These are phyloP conservation scores for Microcebus tavaratra DNA, from an alignment of 2,113 vertebrate genomes.

Conservation along the genomic window DNA sequence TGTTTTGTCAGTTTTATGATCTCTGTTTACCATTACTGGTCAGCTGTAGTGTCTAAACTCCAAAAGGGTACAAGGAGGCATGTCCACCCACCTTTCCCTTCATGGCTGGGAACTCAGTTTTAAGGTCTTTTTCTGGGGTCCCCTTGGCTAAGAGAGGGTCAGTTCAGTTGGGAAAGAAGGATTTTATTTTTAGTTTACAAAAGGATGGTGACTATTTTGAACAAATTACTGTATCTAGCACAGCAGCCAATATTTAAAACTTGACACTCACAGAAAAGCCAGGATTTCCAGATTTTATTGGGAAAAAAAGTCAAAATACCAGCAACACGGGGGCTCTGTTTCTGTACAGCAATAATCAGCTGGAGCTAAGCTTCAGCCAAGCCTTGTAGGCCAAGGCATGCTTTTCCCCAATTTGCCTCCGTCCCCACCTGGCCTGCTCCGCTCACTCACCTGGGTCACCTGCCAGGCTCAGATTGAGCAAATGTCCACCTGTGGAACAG, in stretches of 20 bases:
- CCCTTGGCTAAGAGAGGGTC: too few relatives aligned
- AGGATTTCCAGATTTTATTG: neutral
- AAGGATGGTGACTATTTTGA: neutral
- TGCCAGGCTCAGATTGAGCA: neutral
- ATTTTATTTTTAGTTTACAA: too few relatives aligned
- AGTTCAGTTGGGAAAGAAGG: too few relatives aligned
- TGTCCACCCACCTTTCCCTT: too few relatives aligned
- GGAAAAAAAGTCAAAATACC: neutral
- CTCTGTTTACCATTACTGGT: too few relatives aligned
- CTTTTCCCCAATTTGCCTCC: neutral
- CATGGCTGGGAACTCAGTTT: too few relatives aligned
- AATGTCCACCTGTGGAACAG: too few relatives aligned
- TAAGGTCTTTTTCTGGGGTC: too few relatives aligned
- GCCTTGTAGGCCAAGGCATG: neutral
- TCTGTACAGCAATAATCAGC: neutral
- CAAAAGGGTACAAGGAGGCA: too few relatives aligned
- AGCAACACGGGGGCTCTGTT: neutral
- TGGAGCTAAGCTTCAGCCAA: neutral
- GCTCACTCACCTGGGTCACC: neutral
- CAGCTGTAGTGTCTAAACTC: too few relatives aligned
- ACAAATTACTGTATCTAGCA: neutral
- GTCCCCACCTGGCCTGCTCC: neutral
- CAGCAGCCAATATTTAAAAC: neutral
- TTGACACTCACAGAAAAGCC: neutral
- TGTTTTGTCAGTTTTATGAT: too few relatives aligned